phyloP scores from a whole-genome alignment of 2,888 invertebrate genomes.

The Agriotes lineatus region DNA sequence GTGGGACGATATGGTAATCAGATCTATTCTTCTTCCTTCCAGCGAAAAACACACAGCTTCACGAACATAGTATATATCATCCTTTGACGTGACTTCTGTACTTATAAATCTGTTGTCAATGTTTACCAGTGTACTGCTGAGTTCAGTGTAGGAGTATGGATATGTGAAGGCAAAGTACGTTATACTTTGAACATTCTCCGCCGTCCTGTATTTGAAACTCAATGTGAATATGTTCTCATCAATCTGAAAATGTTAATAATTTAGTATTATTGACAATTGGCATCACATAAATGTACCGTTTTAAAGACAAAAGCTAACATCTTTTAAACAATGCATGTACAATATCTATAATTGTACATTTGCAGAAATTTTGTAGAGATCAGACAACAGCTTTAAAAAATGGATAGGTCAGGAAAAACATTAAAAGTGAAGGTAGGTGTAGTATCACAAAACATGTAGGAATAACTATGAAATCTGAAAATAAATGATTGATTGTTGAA shows the following conservation, averaged over 20 bases:
- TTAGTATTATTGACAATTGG: too few relatives aligned
- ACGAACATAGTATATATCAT: slow-evolving; percentile 87
- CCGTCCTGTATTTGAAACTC: slow-evolving; percentile 79
- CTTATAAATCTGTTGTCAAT: slow-evolving; percentile 75
- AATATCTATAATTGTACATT: too few relatives aligned
- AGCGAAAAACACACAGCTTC: slow-evolving; percentile 85
- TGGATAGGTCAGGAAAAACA: too few relatives aligned
- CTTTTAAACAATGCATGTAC: too few relatives aligned
- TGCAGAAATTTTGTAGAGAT: too few relatives aligned
- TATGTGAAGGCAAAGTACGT: slow-evolving; percentile 93
- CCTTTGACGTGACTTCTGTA: slow-evolving; percentile 61
- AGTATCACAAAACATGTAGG: too few relatives aligned
- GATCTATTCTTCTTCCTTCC: slow-evolving; percentile 82
- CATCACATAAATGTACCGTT: too few relatives aligned
- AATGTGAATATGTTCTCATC: slow-evolving; percentile 81
- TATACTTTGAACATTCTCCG: slow-evolving; percentile 78
- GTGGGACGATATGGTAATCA: slow-evolving; percentile 86
- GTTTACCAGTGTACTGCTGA: slow-evolving; percentile 78
- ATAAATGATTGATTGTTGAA: too few relatives aligned
- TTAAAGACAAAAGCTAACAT: too few relatives aligned
- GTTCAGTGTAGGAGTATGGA: slow-evolving; percentile 88
- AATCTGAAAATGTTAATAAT: slow-evolving; percentile 67
- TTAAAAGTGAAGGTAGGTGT: too few relatives aligned
- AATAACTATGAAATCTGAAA: too few relatives aligned
- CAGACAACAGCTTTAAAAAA: too few relatives aligned